Percentiles rank a stretch among this genome's conserved stretches.
phyloP scores from a whole-genome alignment of 2,113 vertebrate species.

The Ceyx margarethae region DNA sequence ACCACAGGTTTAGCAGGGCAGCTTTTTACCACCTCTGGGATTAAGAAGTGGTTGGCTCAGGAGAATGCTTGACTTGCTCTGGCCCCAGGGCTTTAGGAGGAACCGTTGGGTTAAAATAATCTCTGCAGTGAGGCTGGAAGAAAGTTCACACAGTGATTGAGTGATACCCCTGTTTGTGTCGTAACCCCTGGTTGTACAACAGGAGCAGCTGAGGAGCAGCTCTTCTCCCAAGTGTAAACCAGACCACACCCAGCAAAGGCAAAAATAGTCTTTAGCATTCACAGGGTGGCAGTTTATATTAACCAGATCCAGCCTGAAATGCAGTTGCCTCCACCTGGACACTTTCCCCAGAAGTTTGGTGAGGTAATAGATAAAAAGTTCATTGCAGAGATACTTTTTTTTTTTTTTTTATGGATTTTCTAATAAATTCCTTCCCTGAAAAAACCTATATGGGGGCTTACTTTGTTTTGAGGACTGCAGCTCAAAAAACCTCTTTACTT shows the following conservation, averaged over 20 bases:
- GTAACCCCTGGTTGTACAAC: neutral
- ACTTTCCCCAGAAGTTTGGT: neutral
- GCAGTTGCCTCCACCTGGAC: neutral
- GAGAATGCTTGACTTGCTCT: neutral
- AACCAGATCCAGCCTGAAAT: neutral
- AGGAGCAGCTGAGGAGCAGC: neutral
- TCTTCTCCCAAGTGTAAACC: neutral
- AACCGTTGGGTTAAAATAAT: neutral
- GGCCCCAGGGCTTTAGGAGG: neutral
- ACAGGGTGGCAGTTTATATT: constrained; percentile 10
- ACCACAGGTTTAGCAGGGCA: neutral
- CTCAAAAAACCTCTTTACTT: neutral
- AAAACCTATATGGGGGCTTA: neutral
- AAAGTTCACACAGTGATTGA: neutral
- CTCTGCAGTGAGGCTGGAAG: neutral
- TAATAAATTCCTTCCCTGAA: neutral
- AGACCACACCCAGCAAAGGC: neutral
- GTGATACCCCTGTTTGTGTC: neutral
- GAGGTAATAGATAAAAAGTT: neutral
- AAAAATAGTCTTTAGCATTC: constrained; percentile 3
- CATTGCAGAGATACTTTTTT: neutral
- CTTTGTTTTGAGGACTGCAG: neutral
- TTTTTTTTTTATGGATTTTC: constrained; percentile 16
- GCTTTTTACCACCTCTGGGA: neutral
- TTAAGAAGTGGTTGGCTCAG: neutral